phyloP scores from a whole-genome alignment of 2,888 invertebrate genomes.

The Sicus ferrugineus region DNA sequence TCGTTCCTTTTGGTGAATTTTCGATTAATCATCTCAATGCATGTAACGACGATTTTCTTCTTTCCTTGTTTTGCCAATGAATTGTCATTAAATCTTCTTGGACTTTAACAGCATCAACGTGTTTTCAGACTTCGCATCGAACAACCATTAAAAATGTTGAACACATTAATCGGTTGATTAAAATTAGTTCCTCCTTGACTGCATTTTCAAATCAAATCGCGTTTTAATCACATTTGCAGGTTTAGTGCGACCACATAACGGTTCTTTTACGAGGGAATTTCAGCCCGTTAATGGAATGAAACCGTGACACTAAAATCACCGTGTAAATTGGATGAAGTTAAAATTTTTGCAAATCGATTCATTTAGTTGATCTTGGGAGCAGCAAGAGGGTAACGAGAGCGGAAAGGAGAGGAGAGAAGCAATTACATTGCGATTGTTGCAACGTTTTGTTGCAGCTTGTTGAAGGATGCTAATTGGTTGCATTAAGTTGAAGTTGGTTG shows the following conservation, averaged over 20 bases:
- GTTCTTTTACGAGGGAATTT: background rate
- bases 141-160: background rate
- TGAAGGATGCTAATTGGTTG: slow-evolving; percentile 22
- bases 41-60: too few species aligned
- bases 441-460: background rate
- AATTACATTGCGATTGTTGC: background rate
- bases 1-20: too few species aligned
- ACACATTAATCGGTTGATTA: background rate
- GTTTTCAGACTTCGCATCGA: background rate
- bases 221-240: background rate
- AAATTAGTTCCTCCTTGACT: background rate
- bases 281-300: background rate
- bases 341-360: background rate
- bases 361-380: background rate
- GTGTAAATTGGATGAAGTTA: slow-evolving; percentile 1
- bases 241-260: background rate
- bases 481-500: slow-evolving; percentile 11
- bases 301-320: background rate
- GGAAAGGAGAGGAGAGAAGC: background rate
- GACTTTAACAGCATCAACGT: background rate
- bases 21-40: too few species aligned
- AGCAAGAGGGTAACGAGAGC: background rate
- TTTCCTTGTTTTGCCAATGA: too few species aligned
- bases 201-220: background rate
- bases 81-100: background rate